phyloP scores from a whole-genome alignment of 2,888 invertebrate genomes.

The Tineola bisselliella region DNA sequence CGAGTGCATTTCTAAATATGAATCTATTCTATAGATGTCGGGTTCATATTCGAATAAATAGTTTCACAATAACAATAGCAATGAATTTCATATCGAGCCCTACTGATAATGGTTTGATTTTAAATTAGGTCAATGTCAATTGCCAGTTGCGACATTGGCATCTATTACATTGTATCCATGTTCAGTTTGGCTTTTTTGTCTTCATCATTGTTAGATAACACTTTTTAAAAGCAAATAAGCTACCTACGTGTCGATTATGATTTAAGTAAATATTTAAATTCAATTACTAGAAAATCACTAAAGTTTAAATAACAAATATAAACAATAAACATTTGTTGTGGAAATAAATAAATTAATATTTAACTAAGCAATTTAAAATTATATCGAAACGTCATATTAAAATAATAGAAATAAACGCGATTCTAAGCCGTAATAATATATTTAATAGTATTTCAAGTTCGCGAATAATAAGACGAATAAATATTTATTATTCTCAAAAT shows the following conservation, averaged over 20 bases:
- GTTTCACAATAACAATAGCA: slow-evolving; percentile 12
- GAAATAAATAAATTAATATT: no score
- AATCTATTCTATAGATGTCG: not conserved
- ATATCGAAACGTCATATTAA: no score
- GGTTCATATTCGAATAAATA: slow-evolving; percentile 24
- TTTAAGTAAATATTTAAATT: not conserved
- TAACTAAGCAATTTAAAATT: no score
- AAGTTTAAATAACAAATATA: no score
- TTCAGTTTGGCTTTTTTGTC: not conserved
- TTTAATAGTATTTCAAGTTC: no score
- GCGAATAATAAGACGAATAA: no score
- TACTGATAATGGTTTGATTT: slow-evolving; percentile 52
- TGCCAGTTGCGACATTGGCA: slow-evolving; percentile 8
- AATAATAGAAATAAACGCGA: no score
- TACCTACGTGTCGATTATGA: not conserved
- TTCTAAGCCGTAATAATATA: no score
- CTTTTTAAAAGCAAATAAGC: not conserved
- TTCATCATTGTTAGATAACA: not conserved
- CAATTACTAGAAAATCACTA: no score
- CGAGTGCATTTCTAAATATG: not conserved
- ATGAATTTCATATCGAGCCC: slow-evolving; percentile 24
- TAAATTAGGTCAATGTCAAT: slow-evolving; percentile 51
- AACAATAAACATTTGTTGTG: no score
- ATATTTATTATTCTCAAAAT: no score
- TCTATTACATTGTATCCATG: slow-evolving; percentile 5